These are phyloP conservation scores for Archivesica marissinica DNA, from an alignment of 1,140 invertebrate genomes.

Conservation along the genomic window DNA sequence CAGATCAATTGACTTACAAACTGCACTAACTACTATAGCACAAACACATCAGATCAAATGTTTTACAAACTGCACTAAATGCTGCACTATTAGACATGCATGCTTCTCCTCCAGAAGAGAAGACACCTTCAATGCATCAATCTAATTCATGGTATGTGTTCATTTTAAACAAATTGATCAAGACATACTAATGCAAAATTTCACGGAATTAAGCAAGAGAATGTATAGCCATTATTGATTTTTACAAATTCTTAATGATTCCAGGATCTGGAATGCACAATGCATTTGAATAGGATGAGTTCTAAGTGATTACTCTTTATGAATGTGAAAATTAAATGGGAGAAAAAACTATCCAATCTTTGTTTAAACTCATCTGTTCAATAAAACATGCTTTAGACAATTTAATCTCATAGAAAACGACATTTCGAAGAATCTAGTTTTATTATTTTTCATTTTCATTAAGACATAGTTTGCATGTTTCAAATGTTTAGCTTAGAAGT, in stretches of 20 bases:
- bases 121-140: no score
- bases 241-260: not conserved
- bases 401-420: not conserved
- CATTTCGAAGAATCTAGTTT: not conserved
- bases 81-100: no score
- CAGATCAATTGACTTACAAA: no score
- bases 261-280: not conserved
- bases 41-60: no score
- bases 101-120: no score
- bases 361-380: not conserved
- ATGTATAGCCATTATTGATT: slow-evolving; percentile 1
- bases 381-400: not conserved
- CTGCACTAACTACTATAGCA: no score
- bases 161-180: not conserved
- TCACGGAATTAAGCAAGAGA: not conserved
- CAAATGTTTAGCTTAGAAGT: no score
- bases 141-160: slow-evolving; percentile 5
- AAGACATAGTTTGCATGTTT: no score
- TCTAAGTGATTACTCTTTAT: not conserved
- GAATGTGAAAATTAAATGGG: slow-evolving; percentile 8
- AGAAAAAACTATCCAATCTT: not conserved
- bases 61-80: no score
- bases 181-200: not conserved
- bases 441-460: not conserved
- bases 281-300: not conserved